Base-by-base conservation (phyloP, 92 coral and sea anemone genomes). In the Anthopleura xanthogrammica region DNA sequence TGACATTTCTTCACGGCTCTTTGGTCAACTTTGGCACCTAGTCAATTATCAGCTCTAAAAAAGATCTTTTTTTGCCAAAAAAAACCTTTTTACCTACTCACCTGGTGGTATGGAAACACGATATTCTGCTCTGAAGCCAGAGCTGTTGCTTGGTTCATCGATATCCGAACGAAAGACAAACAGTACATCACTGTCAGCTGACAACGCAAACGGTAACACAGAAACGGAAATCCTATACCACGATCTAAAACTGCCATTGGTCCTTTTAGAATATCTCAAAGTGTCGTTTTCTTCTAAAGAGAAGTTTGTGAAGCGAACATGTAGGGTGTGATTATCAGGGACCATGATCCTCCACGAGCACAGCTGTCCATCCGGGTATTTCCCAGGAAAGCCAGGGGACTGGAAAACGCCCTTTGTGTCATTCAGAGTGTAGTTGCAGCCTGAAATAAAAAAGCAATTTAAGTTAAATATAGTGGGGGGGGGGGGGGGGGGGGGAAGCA, bases 331-430 rank as follows among this genome's bases (percentile, higher is more conserved):
- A n/a, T 78, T 79, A 40, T 41, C 60, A 9, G 86, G 88, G 54
- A 84, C 92, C 16, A 20, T 54, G 60, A 92, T 90, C 78, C 79
- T 71, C 96, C 96, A 92, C 12, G 96, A 92, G 72, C 96, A 92
- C 65, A 74, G 83, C 89, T 90, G 96, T 50, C 92, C 92, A 81
- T 92, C 80, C 60, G 96, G 92, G 81, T 92, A 92, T 14, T 58
- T 56, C 3, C 50, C 40, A 39, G 95, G 93, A 75, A 82, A 79
- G 60, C 91, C 89, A 60, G 92, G 96, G 7, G 96, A 90, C 75
- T 90, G 93, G 85, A 92, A 90, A 52, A 83, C 82, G 12, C 93
- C 96, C 43, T 80, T 80, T 7, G 14, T 39, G 17, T 85, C 78
- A 17, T 19, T 83, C 41, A 74, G 83, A 2, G 90, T 92, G 22